Conservation (phyloP, 2,797 vertebrate species). For the Triplophysa bombifrons region DNA sequence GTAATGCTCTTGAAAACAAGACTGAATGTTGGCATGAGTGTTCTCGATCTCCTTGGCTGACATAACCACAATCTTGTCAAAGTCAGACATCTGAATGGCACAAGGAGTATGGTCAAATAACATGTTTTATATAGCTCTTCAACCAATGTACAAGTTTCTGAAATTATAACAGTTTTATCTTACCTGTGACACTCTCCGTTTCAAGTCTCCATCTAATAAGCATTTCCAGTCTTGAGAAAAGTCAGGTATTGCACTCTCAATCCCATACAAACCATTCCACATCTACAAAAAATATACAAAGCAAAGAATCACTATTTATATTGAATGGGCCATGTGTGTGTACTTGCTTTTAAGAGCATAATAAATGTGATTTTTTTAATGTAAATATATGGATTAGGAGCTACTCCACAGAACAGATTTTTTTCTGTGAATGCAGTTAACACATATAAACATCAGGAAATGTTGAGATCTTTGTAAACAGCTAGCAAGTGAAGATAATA, state of each 20-base stretch:
- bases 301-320: not conserved
- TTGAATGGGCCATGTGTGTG: not conserved
- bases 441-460: not conserved
- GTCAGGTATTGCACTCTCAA: conserved; percentile 60
- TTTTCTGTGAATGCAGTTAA: not conserved
- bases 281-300: conserved; percentile 59
- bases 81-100: conserved; percentile 57
- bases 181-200: conserved; percentile 69
- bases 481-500: not conserved
- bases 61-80: conserved; percentile 53
- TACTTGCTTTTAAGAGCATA: not conserved
- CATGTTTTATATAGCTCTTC: too few species aligned
- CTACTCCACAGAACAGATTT: not conserved
- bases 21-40: conserved; percentile 55
- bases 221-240: conserved; percentile 63
- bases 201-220: conserved; percentile 64
- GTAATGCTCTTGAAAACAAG: conserved; percentile 67
- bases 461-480: not conserved
- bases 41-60: conserved; percentile 5
- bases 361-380: not conserved
- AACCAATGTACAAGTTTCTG: too few species aligned
- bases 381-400: not conserved
- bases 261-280: conserved; percentile 71
- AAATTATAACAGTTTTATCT: not conserved
- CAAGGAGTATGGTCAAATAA: not conserved